A percentile compares a stretch with the other conserved stretches of the same genome.
phyloP scores from a whole-genome alignment of 1,140 invertebrate genomes.

The Sesamia nonagrioides region DNA sequence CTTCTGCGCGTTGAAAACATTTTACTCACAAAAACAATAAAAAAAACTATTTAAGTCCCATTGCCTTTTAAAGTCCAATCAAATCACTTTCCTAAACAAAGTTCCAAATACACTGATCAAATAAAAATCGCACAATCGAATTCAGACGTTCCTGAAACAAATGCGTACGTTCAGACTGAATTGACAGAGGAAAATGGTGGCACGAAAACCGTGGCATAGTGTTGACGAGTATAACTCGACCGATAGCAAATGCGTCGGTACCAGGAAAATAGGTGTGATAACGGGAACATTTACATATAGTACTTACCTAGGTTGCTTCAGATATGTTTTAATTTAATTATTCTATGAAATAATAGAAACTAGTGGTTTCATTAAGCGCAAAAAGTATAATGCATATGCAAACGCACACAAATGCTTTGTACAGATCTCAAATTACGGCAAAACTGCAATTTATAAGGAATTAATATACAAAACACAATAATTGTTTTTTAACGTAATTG shows the following conservation, averaged over 20 bases:
- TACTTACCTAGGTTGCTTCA: constrained; percentile 32
- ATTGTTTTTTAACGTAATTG: constrained; percentile 27
- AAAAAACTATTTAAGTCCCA: neutral
- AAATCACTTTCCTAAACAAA: constrained; percentile 44
- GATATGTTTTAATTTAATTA: constrained; percentile 9
- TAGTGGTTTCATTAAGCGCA: too few relatives aligned
- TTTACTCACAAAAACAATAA: constrained; percentile 48
- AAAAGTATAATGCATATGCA: neutral
- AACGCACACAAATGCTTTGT: neutral
- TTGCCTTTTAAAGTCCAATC: constrained; percentile 35
- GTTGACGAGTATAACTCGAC: constrained; percentile 48
- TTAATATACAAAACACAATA: neutral
- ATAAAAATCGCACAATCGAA: constrained; percentile 47
- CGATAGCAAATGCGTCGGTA: constrained; percentile 64
- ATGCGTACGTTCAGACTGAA: constrained; percentile 70
- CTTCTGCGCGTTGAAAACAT: constrained; percentile 63
- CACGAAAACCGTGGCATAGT: constrained; percentile 58
- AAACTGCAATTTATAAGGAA: constrained; percentile 4
- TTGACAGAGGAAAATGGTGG: constrained; percentile 74
- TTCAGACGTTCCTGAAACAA: constrained; percentile 60
- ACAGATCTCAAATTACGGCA: constrained; percentile 12
- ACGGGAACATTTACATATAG: constrained; percentile 61
- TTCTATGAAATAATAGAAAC: neutral
- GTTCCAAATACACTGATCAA: constrained; percentile 31
- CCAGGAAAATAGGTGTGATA: constrained; percentile 72